phyloP scores from a whole-genome alignment of 30 jellyfish, hydroid and myxozoan species.

The Hydractinia symbiolongicarpus region DNA sequence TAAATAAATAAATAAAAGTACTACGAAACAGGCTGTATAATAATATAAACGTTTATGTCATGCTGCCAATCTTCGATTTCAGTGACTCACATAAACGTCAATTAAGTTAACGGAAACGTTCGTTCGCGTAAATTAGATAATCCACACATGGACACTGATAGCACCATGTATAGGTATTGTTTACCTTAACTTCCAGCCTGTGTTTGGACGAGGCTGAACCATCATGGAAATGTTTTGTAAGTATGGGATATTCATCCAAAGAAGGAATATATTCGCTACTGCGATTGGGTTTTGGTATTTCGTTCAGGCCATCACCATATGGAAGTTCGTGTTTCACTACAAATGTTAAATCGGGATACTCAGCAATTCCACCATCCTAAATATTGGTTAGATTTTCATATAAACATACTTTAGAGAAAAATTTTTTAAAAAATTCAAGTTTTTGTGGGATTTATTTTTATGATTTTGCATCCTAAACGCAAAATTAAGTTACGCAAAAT shows the following conservation, averaged over 20 bases:
- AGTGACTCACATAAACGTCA: background rate
- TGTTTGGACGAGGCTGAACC: no score
- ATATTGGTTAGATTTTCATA: background rate
- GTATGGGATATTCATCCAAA: constrained; percentile 26
- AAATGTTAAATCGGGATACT: constrained; percentile 52
- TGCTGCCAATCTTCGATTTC: no score
- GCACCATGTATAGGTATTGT: no score
- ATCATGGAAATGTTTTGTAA: background rate
- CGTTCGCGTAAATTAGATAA: background rate
- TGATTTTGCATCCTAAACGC: background rate
- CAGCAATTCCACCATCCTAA: constrained; percentile 38
- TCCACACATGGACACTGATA: no score
- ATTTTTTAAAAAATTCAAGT: background rate
- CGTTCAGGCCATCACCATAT: constrained; percentile 20
- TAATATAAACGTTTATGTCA: no score
- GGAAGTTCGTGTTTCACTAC: constrained; percentile 25
- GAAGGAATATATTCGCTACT: constrained; percentile 11
- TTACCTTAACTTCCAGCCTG: background rate
- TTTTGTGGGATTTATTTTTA: background rate
- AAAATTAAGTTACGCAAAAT: background rate
- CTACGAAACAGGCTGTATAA: no score
- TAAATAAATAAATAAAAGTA: no score
- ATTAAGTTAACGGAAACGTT: background rate
- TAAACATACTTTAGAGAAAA: background rate
- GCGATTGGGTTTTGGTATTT: constrained; percentile 16